Base-by-base conservation (phyloP, 2,888 invertebrate genomes). In the Mythimna impura region DNA sequence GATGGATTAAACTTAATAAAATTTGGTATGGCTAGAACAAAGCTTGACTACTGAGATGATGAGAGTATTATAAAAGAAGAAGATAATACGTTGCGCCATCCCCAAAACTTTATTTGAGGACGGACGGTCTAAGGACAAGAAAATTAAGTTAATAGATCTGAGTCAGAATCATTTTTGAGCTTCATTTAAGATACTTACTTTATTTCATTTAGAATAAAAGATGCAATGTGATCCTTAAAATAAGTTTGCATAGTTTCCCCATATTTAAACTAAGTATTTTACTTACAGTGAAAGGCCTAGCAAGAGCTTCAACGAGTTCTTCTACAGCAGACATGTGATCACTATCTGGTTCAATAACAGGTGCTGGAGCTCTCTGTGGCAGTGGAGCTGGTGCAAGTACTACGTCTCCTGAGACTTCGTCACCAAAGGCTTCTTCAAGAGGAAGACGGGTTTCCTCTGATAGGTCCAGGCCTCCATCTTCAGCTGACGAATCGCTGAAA, bases 261-360 rank as follows among this genome's bases (percentile, higher is more conserved):
- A 6, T 55, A 14, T 55, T 55, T n/a, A n/a, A n/a, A n/a, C n/a
- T n/a, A n/a, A n/a, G n/a, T n/a, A n/a, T n/a, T n/a, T n/a, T n/a
- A n/a, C 93, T 93, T 78, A 96, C 96, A 80, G 95, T 95, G 71
- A 96, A 96, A 10, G 96, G 96, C 72, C 95, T 94, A 20, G 95
- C 92, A 9, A 96, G 80, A 3, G 96, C 95, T 78, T 96, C 95
- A 3, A 96, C 95, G 20, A 96, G 86, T 58, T 96, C 96, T 70
- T 96, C 96, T 0, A 94, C 92, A 52, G 94, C 92, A 3, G 94
- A 93, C 89, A 94, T 92, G 54, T 93, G 93, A 58, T 95, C 95
- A 3, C 89, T 80, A 0, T 94, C 93, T 1, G 91, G 86, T 73
- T 94, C 95, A 9, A 89, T 86, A 0, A 94, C 94, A 0, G 95